phyloP scores from a whole-genome alignment of 2,113 vertebrate species.

The Vulpes ferrilata region DNA sequence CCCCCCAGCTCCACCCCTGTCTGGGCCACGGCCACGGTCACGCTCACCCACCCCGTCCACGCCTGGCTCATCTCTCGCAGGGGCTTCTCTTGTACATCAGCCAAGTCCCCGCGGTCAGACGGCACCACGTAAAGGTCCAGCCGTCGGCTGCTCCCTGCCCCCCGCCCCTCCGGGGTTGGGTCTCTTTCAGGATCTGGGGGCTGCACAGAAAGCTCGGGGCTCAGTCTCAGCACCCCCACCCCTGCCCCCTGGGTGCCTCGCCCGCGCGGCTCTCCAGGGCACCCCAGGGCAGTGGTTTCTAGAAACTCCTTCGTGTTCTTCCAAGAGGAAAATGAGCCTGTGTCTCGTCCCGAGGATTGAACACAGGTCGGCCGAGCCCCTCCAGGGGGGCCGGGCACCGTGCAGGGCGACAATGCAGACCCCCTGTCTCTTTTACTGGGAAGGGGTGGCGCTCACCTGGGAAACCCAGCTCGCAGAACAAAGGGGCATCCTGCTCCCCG shows the following conservation, averaged over 20 bases:
- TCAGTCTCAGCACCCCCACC: background rate
- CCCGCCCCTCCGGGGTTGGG: background rate
- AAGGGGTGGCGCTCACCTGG: background rate
- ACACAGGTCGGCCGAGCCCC: accelerated
- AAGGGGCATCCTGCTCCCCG: background rate
- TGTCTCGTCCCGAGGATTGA: background rate
- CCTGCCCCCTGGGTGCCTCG: background rate
- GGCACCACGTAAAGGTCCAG: background rate
- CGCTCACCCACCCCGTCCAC: background rate
- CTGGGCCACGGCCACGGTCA: background rate
- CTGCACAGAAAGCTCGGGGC: accelerated
- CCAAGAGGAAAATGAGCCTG: too few relatives aligned
- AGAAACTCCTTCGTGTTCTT: background rate
- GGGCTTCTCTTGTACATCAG: background rate
- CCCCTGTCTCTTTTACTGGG: background rate
- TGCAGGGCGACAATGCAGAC: accelerated
- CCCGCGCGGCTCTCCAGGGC: background rate
- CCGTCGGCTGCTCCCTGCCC: background rate
- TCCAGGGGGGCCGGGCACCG: accelerated
- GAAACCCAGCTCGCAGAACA: too few relatives aligned
- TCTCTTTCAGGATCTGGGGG: too few relatives aligned
- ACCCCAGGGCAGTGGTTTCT: accelerated
- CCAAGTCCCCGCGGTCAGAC: background rate
- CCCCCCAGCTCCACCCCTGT: background rate
- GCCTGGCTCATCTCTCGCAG: background rate